phyloP scores from a whole-genome alignment of 2,797 vertebrate species.

The Nothura maculosa region DNA sequence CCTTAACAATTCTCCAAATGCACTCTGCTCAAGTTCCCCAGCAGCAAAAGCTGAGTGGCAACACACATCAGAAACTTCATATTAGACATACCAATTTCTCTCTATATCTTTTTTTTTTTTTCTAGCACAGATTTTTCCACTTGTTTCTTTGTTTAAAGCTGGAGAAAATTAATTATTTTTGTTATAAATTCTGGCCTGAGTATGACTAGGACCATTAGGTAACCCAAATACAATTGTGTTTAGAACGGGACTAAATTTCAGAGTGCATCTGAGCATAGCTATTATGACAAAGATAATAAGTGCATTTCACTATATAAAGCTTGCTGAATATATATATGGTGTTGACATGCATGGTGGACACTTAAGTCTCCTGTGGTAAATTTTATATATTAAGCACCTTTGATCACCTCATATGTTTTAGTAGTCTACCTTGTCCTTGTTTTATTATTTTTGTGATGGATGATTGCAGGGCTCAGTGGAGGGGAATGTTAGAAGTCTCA shows the following conservation, averaged over 20 bases:
- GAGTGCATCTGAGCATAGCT: neutral
- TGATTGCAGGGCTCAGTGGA: neutral
- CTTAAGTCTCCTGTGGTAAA: neutral
- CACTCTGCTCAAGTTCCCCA: neutral
- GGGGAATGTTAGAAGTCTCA: neutral
- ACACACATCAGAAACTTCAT: neutral
- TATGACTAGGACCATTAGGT: neutral
- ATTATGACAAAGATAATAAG: neutral
- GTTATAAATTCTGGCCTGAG: neutral
- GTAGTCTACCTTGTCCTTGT: neutral
- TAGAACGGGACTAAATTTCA: neutral
- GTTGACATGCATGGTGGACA: neutral
- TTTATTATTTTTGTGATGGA: constrained; percentile 12
- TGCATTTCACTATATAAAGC: neutral
- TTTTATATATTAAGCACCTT: neutral
- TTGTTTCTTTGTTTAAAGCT: neutral
- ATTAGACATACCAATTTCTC: neutral
- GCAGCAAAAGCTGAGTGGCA: neutral
- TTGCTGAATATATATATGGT: neutral
- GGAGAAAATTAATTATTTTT: constrained; percentile 24
- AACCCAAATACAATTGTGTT: constrained; percentile 13
- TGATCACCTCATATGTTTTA: neutral
- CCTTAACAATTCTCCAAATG: neutral
- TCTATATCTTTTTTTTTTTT: neutral
- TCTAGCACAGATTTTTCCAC: neutral